Percentiles rank a stretch among this genome's conserved stretches.
Evolutionary conservation across 2,797 vertebrate genomes (phyloP).

Genomic region (Ambastaia sidthimunki): DNA sequence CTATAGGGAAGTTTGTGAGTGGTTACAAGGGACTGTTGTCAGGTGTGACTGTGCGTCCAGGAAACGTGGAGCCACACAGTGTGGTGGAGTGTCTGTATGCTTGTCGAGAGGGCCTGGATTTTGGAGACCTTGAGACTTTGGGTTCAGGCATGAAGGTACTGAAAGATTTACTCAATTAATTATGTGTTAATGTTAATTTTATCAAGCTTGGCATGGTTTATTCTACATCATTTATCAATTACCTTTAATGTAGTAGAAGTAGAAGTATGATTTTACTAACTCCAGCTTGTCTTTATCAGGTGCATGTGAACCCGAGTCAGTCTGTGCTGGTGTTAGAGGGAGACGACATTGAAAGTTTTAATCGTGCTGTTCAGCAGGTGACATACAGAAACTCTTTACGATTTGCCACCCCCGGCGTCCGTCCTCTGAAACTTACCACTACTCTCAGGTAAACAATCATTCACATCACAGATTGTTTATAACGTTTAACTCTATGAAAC

Average conservation of each 20-base stretch:
- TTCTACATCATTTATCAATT: neutral
- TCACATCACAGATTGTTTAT: neutral
- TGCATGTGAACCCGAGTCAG: conserved; percentile 98
- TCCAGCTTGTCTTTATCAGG: conserved; percentile 74
- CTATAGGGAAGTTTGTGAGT: conserved; percentile 82
- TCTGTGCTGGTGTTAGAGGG: conserved; percentile 95
- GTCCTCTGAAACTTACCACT: conserved; percentile 92
- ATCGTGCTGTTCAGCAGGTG: conserved; percentile 96
- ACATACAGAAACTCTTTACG: conserved; percentile 97
- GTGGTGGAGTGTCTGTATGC: conserved; percentile 98
- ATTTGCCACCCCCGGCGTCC: conserved; percentile 94
- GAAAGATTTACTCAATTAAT: too few species aligned
- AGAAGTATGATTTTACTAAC: neutral
- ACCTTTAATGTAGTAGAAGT: neutral
- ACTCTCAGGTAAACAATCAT: conserved; percentile 83
- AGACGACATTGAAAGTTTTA: conserved; percentile 96
- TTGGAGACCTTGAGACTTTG: conserved; percentile 96
- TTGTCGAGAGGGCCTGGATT: conserved; percentile 98
- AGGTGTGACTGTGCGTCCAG: conserved; percentile 93
- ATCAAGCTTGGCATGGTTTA: too few species aligned
- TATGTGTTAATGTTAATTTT: too few species aligned
- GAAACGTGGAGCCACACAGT: conserved; percentile 94
- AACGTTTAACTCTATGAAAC: too few species aligned
- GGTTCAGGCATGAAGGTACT: conserved; percentile 99
- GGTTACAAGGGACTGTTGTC: conserved; percentile 96